A percentile compares a stretch with the other conserved stretches of the same genome.
Conservation (phyloP, 2,113 vertebrate genomes). For the Oryzias melastigma region DNA sequence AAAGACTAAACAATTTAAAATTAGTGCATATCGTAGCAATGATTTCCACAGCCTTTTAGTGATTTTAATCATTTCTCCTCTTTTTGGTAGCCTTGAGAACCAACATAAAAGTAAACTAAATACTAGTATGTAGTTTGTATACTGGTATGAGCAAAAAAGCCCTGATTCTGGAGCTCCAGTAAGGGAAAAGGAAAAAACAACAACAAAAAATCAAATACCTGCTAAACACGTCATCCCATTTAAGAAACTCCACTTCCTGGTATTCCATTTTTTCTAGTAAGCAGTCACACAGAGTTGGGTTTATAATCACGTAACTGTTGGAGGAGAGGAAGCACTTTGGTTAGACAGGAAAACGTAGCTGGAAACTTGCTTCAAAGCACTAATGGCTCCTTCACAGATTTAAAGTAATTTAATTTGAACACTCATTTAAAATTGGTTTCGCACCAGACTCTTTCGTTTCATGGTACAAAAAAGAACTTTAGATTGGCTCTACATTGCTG, state of each 20-base stretch:
- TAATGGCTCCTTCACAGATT: background rate
- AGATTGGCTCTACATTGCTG: conserved; percentile 7
- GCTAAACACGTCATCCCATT: conserved; percentile 91
- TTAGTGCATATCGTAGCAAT: too few species aligned
- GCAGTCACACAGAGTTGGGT: conserved; percentile 90
- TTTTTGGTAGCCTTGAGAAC: too few species aligned
- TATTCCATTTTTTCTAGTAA: conserved; percentile 89
- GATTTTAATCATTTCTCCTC: too few species aligned
- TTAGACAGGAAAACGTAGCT: background rate
- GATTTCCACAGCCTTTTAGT: too few species aligned
- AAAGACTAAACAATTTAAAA: too few species aligned
- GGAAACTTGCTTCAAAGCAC: background rate
- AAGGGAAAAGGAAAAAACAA: background rate
- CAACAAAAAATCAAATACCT: conserved; percentile 74
- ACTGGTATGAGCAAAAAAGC: too few species aligned
- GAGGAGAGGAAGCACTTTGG: background rate
- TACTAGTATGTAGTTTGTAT: too few species aligned
- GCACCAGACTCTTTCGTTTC: conserved; percentile 1
- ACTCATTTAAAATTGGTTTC: conserved; percentile 3
- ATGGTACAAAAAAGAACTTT: conserved; percentile 8
- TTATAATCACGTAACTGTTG: conserved; percentile 85
- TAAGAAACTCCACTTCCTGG: conserved; percentile 80
- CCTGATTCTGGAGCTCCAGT: background rate
- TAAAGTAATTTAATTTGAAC: conserved; percentile 1
- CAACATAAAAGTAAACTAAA: background rate